These are phyloP conservation scores for Lepisosteus osseus DNA, from an alignment of 2,113 vertebrate genomes.

Conservation along the genomic window DNA sequence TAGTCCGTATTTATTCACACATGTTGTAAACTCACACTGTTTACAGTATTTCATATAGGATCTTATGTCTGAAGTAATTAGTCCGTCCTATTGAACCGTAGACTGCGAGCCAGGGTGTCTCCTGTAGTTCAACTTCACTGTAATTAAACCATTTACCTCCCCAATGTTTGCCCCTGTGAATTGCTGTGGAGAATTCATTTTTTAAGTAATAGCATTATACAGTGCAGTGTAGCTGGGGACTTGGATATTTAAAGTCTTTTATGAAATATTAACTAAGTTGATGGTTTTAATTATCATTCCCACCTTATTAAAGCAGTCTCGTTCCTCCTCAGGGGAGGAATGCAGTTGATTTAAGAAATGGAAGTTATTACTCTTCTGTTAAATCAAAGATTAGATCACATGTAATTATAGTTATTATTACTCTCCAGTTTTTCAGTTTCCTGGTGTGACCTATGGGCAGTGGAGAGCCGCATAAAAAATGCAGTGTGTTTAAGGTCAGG, in stretches of 20 bases:
- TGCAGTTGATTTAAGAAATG: constrained; percentile 33
- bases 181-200: constrained; percentile 33
- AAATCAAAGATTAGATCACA: constrained; percentile 31
- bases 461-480: too few species aligned
- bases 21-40: background rate
- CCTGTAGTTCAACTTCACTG: constrained; percentile 9
- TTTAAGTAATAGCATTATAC: constrained; percentile 38
- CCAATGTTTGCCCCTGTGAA: constrained; percentile 37
- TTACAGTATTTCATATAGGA: background rate
- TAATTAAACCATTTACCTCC: constrained; percentile 36
- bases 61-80: constrained; percentile 6
- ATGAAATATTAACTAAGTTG: constrained; percentile 46
- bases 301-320: constrained; percentile 30
- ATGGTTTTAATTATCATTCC: constrained; percentile 43
- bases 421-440: constrained; percentile 13
- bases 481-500: too few species aligned
- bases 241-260: constrained; percentile 38
- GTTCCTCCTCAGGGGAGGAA: constrained; percentile 20
- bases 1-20: background rate
- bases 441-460: background rate
- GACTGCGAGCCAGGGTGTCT: constrained; percentile 16
- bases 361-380: constrained; percentile 37
- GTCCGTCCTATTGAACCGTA: background rate
- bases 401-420: constrained; percentile 30
- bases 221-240: constrained; percentile 21